Base-by-base conservation (phyloP, 2,113 vertebrate species). In the Megalops atlanticus region DNA sequence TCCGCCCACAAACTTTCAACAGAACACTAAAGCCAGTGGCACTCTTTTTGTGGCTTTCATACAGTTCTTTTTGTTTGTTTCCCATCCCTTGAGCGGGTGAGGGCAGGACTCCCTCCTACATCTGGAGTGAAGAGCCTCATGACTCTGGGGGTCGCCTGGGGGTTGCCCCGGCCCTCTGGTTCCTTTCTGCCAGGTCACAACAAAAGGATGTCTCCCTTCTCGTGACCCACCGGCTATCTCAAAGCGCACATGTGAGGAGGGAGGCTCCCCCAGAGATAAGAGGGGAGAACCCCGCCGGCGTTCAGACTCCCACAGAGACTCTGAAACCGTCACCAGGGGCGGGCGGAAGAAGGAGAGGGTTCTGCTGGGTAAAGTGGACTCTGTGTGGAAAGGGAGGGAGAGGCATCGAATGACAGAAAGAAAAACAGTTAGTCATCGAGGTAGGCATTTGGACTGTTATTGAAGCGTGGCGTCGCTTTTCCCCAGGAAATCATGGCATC, bases 201-300 rank as follows among this genome's bases (percentile, higher is more conserved):
- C 68, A 45, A 79, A 47, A 31, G 41, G 78, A 31, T 54, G 81
- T 14, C 21, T 43, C 39, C 16, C 54, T 1, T 11, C 11, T 78
- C 31, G 40, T 40, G n/a, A 38, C 24, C 7, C 16, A 68, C 52
- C 41, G n/a, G 8, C 38, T 88, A 88, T 91, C 90, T 86, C 69
- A 39, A 58, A 35, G 3, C 18, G 36, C 89, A 86, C 85, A 86
- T 78, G 88, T 81, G 81, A 76, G 78, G 70, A 79, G 80, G 86
- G 79, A n/a, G 84, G 82, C 80, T 83, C 0, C 49, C 11, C 47
- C 8, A 1, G 21, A 88, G 89, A 92, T 89, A 86, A 87, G 78
- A 45, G 21, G 0, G 33, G 84, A 84, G 85, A 86, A 81, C 79
- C 88, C 71, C 0, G 35, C 41, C 80, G 3, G 75, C 76, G 27